phyloP scores from a whole-genome alignment of 1,140 invertebrate species.

The Plutomurus gul region DNA sequence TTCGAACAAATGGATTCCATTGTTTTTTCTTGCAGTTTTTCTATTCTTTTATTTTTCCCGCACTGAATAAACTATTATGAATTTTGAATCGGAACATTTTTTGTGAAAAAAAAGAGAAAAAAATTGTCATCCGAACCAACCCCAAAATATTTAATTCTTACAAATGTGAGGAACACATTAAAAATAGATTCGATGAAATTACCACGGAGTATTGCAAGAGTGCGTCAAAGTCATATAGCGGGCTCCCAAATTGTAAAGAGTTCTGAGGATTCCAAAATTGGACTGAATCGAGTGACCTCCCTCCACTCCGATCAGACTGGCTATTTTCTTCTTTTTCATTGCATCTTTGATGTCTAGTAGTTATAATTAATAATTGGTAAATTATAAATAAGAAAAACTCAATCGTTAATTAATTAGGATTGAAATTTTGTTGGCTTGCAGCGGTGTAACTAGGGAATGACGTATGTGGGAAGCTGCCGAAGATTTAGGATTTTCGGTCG shows the following conservation, averaged over 20 bases:
- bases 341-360: slow-evolving; percentile 43
- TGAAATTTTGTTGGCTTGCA: too few relatives aligned
- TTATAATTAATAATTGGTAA: not conserved
- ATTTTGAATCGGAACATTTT: too few relatives aligned
- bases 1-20: too few relatives aligned
- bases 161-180: not conserved
- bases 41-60: too few relatives aligned
- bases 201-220: slow-evolving; percentile 65
- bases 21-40: too few relatives aligned
- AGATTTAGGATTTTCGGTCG: too few relatives aligned
- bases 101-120: too few relatives aligned
- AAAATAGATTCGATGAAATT: slow-evolving; percentile 5
- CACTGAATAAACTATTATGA: too few relatives aligned
- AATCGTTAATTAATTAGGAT: too few relatives aligned
- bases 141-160: not conserved
- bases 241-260: slow-evolving; percentile 41
- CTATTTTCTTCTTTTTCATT: slow-evolving; percentile 58
- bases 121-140: too few relatives aligned
- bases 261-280: slow-evolving; percentile 60
- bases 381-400: not conserved
- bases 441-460: too few relatives aligned
- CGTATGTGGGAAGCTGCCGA: not conserved
- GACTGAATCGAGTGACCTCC: slow-evolving; percentile 64
- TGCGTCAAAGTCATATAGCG: slow-evolving; percentile 63
- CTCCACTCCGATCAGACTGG: slow-evolving; percentile 63